These are phyloP conservation scores for Melolontha melolontha DNA, from an alignment of 2,888 invertebrate species.

Conservation along the genomic window DNA sequence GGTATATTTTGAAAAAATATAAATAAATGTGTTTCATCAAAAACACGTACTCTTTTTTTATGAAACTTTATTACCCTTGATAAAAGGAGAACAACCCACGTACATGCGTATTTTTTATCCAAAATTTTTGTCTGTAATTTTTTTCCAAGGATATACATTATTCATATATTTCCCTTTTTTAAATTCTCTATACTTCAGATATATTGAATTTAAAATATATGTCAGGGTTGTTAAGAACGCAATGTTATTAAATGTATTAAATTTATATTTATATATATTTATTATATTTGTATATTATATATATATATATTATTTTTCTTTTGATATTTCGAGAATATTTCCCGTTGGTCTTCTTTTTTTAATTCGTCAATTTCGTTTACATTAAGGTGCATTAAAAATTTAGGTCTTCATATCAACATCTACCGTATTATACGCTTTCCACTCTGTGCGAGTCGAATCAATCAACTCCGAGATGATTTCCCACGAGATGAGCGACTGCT, in stretches of 20 bases:
- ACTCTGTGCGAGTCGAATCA: slow-evolving; percentile 20
- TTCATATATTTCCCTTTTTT: no score
- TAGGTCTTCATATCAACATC: slow-evolving; percentile 19
- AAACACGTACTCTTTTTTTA: no score
- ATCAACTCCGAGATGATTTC: slow-evolving; percentile 33
- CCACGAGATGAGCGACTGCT: slow-evolving; percentile 28
- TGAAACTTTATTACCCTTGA: no score
- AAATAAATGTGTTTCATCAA: no score
- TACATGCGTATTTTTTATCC: no score
- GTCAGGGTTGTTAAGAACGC: neutral
- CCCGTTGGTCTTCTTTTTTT: slow-evolving; percentile 2
- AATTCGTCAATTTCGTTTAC: slow-evolving; percentile 24
- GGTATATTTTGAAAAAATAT: no score
- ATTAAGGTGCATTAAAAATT: slow-evolving; percentile 32
- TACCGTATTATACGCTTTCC: slow-evolving; percentile 8
- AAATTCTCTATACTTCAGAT: no score
- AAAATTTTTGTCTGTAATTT: no score
- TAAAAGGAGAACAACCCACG: no score
- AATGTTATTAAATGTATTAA: slow-evolving; percentile 10
- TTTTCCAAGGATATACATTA: no score
- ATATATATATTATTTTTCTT: neutral
- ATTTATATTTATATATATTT: no score
- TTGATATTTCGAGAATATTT: neutral
- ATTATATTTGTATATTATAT: neutral
- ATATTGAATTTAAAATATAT: no score